Conservation (phyloP, 2,888 invertebrate genomes). For the Meteorus colon region DNA sequence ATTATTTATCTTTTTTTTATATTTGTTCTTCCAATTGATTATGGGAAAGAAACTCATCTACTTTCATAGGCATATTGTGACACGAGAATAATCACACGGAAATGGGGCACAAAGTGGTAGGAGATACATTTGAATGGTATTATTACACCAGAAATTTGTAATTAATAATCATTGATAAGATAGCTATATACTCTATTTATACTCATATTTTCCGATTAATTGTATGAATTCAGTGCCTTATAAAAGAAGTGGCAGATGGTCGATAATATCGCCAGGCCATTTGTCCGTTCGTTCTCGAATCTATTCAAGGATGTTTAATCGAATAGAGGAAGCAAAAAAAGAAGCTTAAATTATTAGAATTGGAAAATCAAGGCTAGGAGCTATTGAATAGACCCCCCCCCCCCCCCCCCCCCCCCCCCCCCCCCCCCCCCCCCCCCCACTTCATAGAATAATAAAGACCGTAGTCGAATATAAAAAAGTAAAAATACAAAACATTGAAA, state of each 20-base stretch:
- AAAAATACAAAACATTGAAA: neutral
- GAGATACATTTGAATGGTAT: slow-evolving; percentile 7
- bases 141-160: neutral
- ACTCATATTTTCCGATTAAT: slow-evolving; percentile 33
- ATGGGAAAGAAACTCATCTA: neutral
- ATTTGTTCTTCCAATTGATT: neutral
- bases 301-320: neutral
- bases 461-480: neutral
- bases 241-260: slow-evolving; percentile 26
- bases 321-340: neutral
- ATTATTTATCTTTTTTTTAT: neutral
- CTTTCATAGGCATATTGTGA: neutral
- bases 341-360: neutral
- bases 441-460: neutral
- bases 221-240: slow-evolving; percentile 64
- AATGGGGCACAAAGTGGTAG: neutral
- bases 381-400: too few relatives aligned
- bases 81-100: neutral
- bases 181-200: slow-evolving; percentile 19
- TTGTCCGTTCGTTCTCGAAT: neutral
- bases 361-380: neutral
- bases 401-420: neutral
- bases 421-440: neutral
- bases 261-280: slow-evolving; percentile 32
- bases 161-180: slow-evolving; percentile 37